Conservation (phyloP, 2,888 invertebrate genomes). For the Mechanitis mazaeus region DNA sequence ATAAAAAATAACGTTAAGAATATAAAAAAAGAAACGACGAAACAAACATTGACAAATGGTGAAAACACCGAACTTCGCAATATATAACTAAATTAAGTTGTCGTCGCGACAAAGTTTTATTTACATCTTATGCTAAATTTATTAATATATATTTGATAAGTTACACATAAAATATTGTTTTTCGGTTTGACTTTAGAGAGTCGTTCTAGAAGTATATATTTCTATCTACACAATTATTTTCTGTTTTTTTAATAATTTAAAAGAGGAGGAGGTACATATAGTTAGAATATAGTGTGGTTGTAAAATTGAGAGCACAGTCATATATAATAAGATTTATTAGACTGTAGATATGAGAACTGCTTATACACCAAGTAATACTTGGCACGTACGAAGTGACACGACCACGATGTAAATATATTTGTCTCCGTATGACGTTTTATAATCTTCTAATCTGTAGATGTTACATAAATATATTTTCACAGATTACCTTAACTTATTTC, state of each 20-base stretch:
- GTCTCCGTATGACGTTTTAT: neutral
- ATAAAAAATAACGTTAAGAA: constrained; percentile 18
- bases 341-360: constrained; percentile 5
- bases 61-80: constrained; percentile 15
- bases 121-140: no score
- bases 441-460: neutral
- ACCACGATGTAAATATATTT: neutral
- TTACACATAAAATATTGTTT: no score
- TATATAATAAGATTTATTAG: constrained; percentile 1
- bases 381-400: neutral
- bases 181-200: no score
- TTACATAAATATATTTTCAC: neutral
- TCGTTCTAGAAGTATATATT: no score
- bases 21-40: constrained; percentile 19
- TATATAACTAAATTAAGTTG: constrained; percentile 8
- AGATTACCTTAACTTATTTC: constrained; percentile 12
- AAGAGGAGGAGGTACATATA: no score
- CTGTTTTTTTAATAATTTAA: no score
- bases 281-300: no score
- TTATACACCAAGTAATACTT: neutral
- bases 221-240: no score
- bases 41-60: constrained; percentile 20
- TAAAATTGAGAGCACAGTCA: neutral
- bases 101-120: no score
- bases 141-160: no score